These are phyloP conservation scores for Strigamia transsilvanica DNA, from an alignment of 2,888 invertebrate species.

Conservation along the genomic window DNA sequence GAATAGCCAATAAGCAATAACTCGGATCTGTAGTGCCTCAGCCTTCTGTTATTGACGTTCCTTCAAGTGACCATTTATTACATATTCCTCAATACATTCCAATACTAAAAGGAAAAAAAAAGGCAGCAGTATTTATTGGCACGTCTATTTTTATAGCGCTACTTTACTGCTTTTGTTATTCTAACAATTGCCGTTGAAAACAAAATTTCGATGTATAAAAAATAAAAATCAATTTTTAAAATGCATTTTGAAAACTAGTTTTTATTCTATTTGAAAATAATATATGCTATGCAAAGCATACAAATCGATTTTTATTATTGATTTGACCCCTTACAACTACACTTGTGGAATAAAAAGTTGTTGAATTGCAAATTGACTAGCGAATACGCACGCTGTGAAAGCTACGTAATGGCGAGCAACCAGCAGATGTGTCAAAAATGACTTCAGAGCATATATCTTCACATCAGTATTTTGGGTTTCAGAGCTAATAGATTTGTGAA, in stretches of 20 bases:
- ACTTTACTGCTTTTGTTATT: neutral
- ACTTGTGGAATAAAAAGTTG: slow-evolving; percentile 29
- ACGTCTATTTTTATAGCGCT: neutral
- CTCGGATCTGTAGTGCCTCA: slow-evolving; percentile 5
- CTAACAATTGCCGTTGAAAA: slow-evolving; percentile 7
- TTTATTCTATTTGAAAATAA: slow-evolving; percentile 1
- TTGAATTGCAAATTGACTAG: slow-evolving; percentile 26
- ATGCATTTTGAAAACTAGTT: slow-evolving; percentile 14
- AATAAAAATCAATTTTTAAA: slow-evolving; percentile 19
- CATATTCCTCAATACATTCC: slow-evolving; percentile 32
- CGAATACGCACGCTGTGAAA: no score
- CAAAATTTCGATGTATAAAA: neutral
- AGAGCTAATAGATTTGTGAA: no score
- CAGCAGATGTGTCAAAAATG: no score
- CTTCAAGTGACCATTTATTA: slow-evolving; percentile 36
- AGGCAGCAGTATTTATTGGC: slow-evolving; percentile 12
- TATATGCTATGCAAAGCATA: neutral
- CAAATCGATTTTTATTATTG: slow-evolving; percentile 37
- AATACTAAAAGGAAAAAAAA: slow-evolving; percentile 1
- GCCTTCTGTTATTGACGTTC: slow-evolving; percentile 7
- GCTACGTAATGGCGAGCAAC: no score
- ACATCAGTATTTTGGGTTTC: no score
- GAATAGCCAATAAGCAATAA: slow-evolving; percentile 40
- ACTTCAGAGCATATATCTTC: no score
- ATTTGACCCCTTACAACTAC: slow-evolving; percentile 18